Evolutionary conservation across 1,140 invertebrate genomes (phyloP), one percentile per base, ranked within the genome.

Genomic region (Pogonomyrmex barbatus): DNA sequence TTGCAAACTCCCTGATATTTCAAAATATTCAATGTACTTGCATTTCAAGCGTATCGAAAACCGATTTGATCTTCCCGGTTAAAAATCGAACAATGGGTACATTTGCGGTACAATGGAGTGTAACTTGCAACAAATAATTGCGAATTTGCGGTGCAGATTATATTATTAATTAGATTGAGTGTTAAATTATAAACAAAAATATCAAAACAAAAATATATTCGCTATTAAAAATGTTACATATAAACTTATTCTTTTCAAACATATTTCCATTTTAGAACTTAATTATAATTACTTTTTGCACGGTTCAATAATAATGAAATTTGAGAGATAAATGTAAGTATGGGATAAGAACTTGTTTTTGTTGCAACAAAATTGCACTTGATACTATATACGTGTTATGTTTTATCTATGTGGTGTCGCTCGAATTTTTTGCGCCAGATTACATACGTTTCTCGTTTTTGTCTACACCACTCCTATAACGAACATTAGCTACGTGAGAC

Each of bases 41-140:
- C 39, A 10, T 82, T 58, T 60, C 30, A 60, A 73, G 52, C 39
- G 9, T 58, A 82, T 82, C 54, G 79, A 70, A 47, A 73, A 82
- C 8, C 79, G 67, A 82, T 82, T n/a, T 33, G 50, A 36, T 45
- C 30, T 58, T 81, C 12, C 8, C 33, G 60, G 10, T 47, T 30
- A 42, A 58, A 14, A 73, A 8, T 39, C 12, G 33, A 75, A 50
- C 50, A 10, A 67, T 4, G 24, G 24, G 24, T 24, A 33, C 12
- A 5, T 70, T 70, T 2, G 1, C 24, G 24, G 24, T 4, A 50
- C 33, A 30, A 30, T 30, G 77, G n/a, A 39, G 54, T 12, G 2
- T 68, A 67, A 52, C 12, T 36, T 24, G 45, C 10, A 9, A 33
- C 2, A 33, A 67, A 56, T 50, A 2, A 67, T 67, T 17, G 0